Percentiles rank a stretch among this genome's conserved stretches.
These are phyloP conservation scores for Chlamydotis undulata DNA, from an alignment of 2,113 vertebrate genomes.

Conservation along the genomic window DNA sequence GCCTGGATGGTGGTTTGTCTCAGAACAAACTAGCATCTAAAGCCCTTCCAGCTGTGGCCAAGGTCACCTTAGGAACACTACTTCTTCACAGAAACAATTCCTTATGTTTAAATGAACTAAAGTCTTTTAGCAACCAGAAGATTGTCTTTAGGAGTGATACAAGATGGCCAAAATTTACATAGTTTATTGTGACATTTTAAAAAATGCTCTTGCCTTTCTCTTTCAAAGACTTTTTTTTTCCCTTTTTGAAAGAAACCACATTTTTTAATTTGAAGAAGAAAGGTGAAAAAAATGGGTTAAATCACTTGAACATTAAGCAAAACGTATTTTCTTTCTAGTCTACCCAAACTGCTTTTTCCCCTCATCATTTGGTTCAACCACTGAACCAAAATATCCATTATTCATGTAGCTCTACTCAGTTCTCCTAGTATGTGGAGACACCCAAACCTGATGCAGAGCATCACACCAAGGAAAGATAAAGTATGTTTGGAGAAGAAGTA, in stretches of 20 bases:
- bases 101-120: neutral
- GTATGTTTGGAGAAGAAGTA: conserved; percentile 14
- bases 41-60: neutral
- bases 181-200: neutral
- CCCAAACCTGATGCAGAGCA: neutral
- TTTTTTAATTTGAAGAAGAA: neutral
- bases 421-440: conserved; percentile 1
- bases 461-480: neutral
- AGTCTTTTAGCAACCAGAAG: neutral
- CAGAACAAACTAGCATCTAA: neutral
- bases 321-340: neutral
- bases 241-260: neutral
- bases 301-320: neutral
- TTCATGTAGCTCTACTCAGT: neutral
- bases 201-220: neutral
- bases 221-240: neutral
- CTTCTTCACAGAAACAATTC: neutral
- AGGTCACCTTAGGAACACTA: neutral
- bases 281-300: neutral
- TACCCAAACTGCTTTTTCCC: neutral
- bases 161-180: neutral
- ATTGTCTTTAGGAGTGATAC: neutral
- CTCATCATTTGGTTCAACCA: neutral
- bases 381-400: conserved; percentile 19
- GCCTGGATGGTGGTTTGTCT: neutral